phyloP scores from a whole-genome alignment of 2,113 vertebrate species.

The Epinephelus cyanopodus region DNA sequence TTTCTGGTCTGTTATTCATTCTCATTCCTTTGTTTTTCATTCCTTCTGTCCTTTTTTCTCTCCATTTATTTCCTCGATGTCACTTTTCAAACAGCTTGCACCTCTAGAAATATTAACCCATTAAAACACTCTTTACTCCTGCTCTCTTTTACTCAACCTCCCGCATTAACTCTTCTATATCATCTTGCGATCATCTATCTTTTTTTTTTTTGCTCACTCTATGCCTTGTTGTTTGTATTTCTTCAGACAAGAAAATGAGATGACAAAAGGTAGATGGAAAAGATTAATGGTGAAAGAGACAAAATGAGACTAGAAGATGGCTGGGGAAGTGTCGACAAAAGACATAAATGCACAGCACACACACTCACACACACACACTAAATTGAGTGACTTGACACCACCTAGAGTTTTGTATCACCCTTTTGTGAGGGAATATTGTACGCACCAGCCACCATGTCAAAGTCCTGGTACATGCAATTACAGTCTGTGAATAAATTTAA shows the following conservation, averaged over 20 bases:
- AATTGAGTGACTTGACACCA: slow-evolving; percentile 33
- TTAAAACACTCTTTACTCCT: background rate
- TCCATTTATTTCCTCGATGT: background rate
- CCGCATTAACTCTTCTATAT: background rate
- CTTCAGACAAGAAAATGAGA: background rate
- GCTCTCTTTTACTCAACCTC: background rate
- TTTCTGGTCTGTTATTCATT: background rate
- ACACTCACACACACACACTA: background rate
- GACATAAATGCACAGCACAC: background rate
- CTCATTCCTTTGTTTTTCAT: slow-evolving; percentile 15
- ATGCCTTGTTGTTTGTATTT: background rate
- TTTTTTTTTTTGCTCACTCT: background rate
- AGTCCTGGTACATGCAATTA: slow-evolving; percentile 41
- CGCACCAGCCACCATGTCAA: slow-evolving; percentile 38
- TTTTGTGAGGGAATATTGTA: slow-evolving; percentile 41
- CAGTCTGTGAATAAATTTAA: slow-evolving; percentile 57
- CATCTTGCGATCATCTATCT: background rate
- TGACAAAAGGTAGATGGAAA: slow-evolving; percentile 6
- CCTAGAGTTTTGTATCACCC: slow-evolving; percentile 16
- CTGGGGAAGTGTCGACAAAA: background rate
- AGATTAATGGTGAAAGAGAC: background rate
- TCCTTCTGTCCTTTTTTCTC: background rate
- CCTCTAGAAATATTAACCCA: slow-evolving; percentile 21
- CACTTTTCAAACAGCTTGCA: background rate
- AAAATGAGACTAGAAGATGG: background rate